Evolutionary conservation across 2,888 invertebrate genomes (phyloP).

Genomic region (Mythimna ferrago): DNA sequence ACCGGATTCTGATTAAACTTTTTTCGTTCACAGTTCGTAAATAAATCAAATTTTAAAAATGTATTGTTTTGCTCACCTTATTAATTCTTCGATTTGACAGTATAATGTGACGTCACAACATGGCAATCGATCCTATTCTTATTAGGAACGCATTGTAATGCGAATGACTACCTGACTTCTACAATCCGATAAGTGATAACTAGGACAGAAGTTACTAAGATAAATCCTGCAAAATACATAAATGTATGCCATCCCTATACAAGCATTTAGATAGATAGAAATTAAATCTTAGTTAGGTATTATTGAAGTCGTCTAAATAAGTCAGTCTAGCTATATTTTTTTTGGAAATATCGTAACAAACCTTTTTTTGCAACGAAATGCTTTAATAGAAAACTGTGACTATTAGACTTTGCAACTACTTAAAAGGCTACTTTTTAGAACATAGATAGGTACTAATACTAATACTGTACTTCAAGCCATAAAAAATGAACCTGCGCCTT

Average conservation of each 20-base stretch:
- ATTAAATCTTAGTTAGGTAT: slow-evolving; percentile 65
- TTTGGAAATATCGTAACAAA: slow-evolving; percentile 49
- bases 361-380: neutral
- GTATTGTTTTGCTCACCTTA: no score
- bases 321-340: slow-evolving; percentile 58
- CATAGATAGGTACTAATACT: neutral
- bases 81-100: no score
- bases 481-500: slow-evolving; percentile 4
- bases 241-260: slow-evolving; percentile 36
- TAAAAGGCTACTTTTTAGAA: slow-evolving; percentile 1
- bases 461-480: neutral
- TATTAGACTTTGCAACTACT: slow-evolving; percentile 1
- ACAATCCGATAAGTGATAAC: no score
- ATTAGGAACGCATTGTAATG: no score
- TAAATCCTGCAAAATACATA: slow-evolving; percentile 5
- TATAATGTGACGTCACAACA: no score
- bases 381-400: neutral
- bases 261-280: slow-evolving; percentile 58
- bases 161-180: neutral
- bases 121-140: no score
- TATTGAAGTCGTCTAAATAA: slow-evolving; percentile 52
- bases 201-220: no score
- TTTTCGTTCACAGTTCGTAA: no score
- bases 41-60: no score
- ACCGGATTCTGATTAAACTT: no score